Conservation (phyloP, 2,113 vertebrate genomes). For the Calonectris borealis region DNA sequence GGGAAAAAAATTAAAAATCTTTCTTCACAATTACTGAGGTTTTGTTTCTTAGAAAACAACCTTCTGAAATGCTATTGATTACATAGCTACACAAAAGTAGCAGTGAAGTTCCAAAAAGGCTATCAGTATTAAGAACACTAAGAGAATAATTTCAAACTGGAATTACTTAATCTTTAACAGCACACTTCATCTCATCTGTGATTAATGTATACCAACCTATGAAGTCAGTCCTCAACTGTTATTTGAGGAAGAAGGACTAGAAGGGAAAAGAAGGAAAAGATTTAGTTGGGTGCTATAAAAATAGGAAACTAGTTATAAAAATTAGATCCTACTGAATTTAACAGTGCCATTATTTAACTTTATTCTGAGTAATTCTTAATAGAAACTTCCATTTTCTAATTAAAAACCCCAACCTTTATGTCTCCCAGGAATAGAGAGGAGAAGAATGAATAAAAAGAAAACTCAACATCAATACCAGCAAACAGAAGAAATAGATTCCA, state of each 20-base stretch:
- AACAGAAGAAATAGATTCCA: conserved; percentile 31
- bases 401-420: background rate
- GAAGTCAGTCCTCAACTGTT: background rate
- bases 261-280: background rate
- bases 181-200: background rate
- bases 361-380: background rate
- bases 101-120: background rate
- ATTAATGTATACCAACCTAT: background rate
- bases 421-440: background rate
- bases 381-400: conserved; percentile 33
- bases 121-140: background rate
- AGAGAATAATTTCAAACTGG: background rate
- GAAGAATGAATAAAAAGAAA: conserved; percentile 9
- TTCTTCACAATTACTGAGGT: background rate
- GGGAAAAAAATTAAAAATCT: background rate
- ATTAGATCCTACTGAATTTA: background rate
- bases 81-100: background rate
- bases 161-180: background rate
- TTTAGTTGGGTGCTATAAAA: background rate
- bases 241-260: background rate
- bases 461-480: background rate
- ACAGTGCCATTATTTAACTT: background rate
- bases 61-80: background rate
- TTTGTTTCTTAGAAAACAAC: background rate
- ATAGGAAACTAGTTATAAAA: background rate